Percentiles rank a stretch among this genome's conserved stretches.
phyloP scores from a whole-genome alignment of 23 tunicate genomes.

The Halocynthia aurantium region DNA sequence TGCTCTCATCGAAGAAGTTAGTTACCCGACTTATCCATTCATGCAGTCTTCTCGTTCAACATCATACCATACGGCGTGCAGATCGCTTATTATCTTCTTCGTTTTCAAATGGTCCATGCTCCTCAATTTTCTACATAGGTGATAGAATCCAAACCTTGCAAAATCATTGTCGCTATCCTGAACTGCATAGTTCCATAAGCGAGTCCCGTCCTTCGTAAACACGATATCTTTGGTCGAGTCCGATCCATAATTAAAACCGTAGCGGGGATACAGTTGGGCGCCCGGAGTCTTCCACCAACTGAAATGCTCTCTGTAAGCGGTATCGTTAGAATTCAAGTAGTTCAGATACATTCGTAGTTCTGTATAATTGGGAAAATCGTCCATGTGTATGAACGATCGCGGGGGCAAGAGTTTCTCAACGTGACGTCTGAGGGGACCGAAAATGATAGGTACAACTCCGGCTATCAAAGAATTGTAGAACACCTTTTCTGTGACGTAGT shows the following conservation, averaged over 20 bases:
- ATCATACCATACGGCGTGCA: constrained; percentile 10
- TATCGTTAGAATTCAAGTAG: constrained; percentile 33
- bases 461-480: constrained; percentile 36
- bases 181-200: not conserved
- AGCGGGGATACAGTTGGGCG: constrained; percentile 26
- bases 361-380: constrained; percentile 41
- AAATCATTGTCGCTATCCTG: not conserved
- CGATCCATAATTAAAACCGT: constrained; percentile 22
- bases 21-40: too few relatives aligned
- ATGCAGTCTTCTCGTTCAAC: constrained; percentile 9
- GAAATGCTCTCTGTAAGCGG: constrained; percentile 65
- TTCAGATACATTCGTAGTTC: constrained; percentile 27
- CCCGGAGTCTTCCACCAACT: constrained; percentile 62
- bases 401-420: constrained; percentile 40
- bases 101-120: constrained; percentile 5
- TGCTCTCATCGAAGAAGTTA: too few relatives aligned
- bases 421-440: constrained; percentile 22
- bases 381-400: constrained; percentile 44
- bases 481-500: constrained; percentile 52
- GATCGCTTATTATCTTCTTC: not conserved
- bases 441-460: constrained; percentile 45
- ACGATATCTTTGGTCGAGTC: not conserved
- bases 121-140: constrained; percentile 23
- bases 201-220: not conserved
- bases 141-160: constrained; percentile 26